These are phyloP conservation scores for Tenthredo scrophulariae DNA, from an alignment of 2,888 invertebrate genomes.

Conservation along the genomic window DNA sequence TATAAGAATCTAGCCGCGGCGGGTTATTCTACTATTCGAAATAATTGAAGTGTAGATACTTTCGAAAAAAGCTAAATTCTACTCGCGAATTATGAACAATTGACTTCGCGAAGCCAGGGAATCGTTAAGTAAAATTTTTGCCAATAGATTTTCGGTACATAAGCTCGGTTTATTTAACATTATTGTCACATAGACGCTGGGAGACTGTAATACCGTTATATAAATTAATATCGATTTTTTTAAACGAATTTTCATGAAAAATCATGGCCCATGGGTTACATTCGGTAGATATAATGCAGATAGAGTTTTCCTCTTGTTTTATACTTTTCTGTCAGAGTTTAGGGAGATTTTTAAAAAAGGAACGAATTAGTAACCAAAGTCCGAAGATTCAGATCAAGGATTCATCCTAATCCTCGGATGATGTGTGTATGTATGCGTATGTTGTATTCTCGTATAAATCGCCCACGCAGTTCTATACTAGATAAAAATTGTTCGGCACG, in stretches of 20 bases:
- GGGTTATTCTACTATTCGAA: too few relatives aligned
- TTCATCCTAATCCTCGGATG: neutral
- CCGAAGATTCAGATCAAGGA: neutral
- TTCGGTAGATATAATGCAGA: neutral
- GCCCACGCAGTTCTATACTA: neutral
- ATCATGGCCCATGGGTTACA: conserved; percentile 31
- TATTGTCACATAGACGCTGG: conserved; percentile 63
- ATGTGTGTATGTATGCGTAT: neutral
- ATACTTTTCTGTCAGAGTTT: neutral
- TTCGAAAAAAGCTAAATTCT: neutral
- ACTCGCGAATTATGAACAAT: neutral
- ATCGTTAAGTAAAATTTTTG: neutral
- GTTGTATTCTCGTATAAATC: neutral
- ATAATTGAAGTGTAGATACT: too few relatives aligned
- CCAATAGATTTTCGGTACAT: conserved; percentile 60
- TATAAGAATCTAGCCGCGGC: too few relatives aligned
- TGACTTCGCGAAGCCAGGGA: neutral
- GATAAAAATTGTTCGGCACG: conserved; percentile 24
- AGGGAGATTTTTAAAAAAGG: neutral
- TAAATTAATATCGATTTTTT: conserved; percentile 70
- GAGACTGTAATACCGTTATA: conserved; percentile 67
- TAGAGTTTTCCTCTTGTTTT: neutral
- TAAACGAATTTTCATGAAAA: conserved; percentile 67
- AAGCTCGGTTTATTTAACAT: conserved; percentile 63
- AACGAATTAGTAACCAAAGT: neutral